Evolutionary conservation across 1,140 invertebrate genomes (phyloP).

Genomic region (Listronotus oregonensis): DNA sequence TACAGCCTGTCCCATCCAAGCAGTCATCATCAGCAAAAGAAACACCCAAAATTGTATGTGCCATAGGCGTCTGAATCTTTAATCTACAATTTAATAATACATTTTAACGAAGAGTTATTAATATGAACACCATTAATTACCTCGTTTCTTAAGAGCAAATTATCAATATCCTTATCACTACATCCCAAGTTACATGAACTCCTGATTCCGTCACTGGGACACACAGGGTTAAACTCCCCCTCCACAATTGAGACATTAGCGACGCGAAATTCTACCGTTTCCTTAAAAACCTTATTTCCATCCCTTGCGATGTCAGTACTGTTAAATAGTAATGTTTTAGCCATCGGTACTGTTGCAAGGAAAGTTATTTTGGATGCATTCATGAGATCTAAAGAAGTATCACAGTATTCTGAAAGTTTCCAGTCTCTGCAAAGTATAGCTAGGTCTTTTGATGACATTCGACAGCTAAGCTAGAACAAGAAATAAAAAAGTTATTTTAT

Average conservation of each 20-base stretch:
- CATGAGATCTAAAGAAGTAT: conserved; percentile 30
- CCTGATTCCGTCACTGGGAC: conserved; percentile 48
- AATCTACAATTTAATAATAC: conserved; percentile 20
- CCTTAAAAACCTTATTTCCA: background rate
- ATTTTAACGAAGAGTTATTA: conserved; percentile 5
- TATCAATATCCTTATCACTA: conserved; percentile 53
- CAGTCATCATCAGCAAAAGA: conserved; percentile 69
- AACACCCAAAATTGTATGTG: conserved; percentile 72
- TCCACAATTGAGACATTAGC: conserved; percentile 56
- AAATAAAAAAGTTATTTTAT: no score
- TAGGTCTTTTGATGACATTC: conserved; percentile 58
- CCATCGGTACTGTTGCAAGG: conserved; percentile 6
- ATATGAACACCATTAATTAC: conserved; percentile 46
- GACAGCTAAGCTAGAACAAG: conserved; percentile 58
- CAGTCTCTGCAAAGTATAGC: conserved; percentile 60
- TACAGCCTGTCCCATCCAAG: conserved; percentile 82
- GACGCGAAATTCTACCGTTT: conserved; percentile 38
- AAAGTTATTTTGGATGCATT: background rate
- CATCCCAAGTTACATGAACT: conserved; percentile 60
- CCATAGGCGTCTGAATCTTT: conserved; percentile 52
- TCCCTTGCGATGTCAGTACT: background rate
- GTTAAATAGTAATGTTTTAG: conserved; percentile 1
- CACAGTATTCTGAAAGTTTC: conserved; percentile 50
- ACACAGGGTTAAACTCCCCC: conserved; percentile 53
- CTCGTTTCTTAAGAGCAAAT: conserved; percentile 37